Percentiles rank a stretch among this genome's conserved stretches.
These are phyloP conservation scores for Drosophila buzzatii DNA, from an alignment of 2,888 invertebrate genomes.

Conservation along the genomic window DNA sequence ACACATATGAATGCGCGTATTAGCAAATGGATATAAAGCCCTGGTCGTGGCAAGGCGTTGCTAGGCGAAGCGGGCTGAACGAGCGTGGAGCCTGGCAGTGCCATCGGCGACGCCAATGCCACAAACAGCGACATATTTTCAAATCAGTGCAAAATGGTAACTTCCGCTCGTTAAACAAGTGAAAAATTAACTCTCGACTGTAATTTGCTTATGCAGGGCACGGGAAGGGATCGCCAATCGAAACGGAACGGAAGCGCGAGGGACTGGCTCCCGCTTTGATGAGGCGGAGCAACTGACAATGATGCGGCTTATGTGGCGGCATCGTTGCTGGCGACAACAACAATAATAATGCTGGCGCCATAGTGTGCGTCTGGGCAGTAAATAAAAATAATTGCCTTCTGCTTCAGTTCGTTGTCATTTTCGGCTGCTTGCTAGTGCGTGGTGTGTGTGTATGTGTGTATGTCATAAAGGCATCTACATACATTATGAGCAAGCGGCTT, in stretches of 20 bases:
- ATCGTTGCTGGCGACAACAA: slow-evolving; percentile 36
- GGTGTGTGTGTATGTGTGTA: slow-evolving; percentile 15
- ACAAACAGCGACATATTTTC: slow-evolving; percentile 82
- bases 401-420: slow-evolving; percentile 77
- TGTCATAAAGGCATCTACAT: slow-evolving; percentile 69
- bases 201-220: slow-evolving; percentile 75
- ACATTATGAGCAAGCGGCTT: slow-evolving; percentile 68
- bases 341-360: slow-evolving; percentile 83
- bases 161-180: slow-evolving; percentile 84
- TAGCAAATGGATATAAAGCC: slow-evolving; percentile 62
- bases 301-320: slow-evolving; percentile 77
- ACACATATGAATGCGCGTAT: slow-evolving; percentile 75
- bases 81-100: slow-evolving; percentile 34
- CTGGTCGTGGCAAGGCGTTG: slow-evolving; percentile 11
- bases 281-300: slow-evolving; percentile 69
- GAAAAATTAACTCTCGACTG: slow-evolving; percentile 83
- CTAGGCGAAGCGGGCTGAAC: slow-evolving; percentile 22
- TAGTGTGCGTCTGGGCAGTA: slow-evolving; percentile 82
- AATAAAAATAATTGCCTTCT: slow-evolving; percentile 84
- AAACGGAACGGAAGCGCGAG: slow-evolving; percentile 2
- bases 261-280: slow-evolving; percentile 37
- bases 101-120: slow-evolving; percentile 72
- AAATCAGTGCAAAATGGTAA: slow-evolving; percentile 83
- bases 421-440: slow-evolving; percentile 47
- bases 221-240: slow-evolving; percentile 29